Percentiles rank a stretch among this genome's conserved stretches.
Evolutionary conservation across 2,113 vertebrate genomes (phyloP).

Genomic region (Burhinus oedicnemus): DNA sequence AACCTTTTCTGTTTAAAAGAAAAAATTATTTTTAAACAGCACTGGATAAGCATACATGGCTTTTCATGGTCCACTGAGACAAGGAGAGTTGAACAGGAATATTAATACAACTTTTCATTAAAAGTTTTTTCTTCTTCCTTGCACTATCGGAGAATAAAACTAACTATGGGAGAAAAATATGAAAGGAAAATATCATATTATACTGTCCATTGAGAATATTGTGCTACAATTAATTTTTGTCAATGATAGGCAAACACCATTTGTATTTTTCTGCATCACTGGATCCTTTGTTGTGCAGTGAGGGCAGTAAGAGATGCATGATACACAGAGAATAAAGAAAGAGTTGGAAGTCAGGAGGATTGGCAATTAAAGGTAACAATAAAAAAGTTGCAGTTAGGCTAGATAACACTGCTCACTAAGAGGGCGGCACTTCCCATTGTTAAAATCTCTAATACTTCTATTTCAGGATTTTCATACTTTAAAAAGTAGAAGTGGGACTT

Average conservation of each 20-base stretch:
- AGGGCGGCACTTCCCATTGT: neutral
- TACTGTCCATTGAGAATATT: neutral
- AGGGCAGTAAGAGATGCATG: neutral
- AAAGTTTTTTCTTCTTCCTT: neutral
- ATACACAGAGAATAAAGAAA: neutral
- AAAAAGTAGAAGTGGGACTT: neutral
- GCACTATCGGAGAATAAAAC: neutral
- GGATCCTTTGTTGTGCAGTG: neutral
- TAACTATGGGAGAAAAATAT: neutral
- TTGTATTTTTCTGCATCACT: neutral
- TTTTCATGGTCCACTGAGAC: neutral
- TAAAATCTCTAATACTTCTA: neutral
- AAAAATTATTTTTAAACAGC: neutral
- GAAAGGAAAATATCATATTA: neutral
- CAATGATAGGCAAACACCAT: neutral
- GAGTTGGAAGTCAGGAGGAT: neutral
- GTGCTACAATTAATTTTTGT: neutral
- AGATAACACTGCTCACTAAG: neutral
- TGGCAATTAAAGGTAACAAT: neutral
- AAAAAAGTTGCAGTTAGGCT: neutral
- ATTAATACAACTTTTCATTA: neutral
- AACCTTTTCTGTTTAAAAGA: conserved; percentile 18
- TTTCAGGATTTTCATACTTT: neutral
- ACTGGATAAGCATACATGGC: neutral
- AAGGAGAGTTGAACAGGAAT: neutral